Conservation (phyloP, 2,113 vertebrate species). For the Indicator maculatus region DNA sequence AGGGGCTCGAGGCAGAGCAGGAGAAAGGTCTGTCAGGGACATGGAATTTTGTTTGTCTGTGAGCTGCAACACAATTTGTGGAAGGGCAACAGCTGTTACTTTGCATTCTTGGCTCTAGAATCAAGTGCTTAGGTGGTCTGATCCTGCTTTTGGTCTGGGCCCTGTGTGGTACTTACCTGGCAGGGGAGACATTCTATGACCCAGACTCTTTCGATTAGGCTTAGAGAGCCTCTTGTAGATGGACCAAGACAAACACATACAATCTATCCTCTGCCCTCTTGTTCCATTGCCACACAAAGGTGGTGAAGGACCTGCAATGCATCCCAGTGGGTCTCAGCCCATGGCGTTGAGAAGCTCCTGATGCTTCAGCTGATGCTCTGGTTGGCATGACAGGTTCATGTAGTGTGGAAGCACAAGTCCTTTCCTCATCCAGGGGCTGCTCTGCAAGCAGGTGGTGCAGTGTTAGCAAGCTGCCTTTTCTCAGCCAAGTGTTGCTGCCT, state of each 20-base stretch:
- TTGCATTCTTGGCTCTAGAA: neutral
- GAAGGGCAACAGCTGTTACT: neutral
- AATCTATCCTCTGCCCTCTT: neutral
- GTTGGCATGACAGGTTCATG: neutral
- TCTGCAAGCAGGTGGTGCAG: fast-evolving
- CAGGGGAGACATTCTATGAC: neutral
- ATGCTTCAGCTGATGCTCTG: neutral
- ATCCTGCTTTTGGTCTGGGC: neutral
- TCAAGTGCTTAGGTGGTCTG: neutral
- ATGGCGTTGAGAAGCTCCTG: neutral
- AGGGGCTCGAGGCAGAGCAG: neutral
- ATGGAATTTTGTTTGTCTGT: neutral
- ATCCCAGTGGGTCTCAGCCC: fast-evolving
- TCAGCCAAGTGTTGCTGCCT: neutral
- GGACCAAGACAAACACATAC: fast-evolving
- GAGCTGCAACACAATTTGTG: neutral
- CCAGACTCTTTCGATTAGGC: neutral
- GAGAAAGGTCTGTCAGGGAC: neutral
- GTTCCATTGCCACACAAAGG: neutral
- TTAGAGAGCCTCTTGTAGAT: neutral
- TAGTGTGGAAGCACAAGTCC: neutral
- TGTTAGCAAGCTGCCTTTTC: neutral
- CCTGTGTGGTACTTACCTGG: neutral
- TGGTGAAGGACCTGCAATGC: neutral
- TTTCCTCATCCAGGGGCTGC: fast-evolving